Evolutionary conservation across 2,113 vertebrate species (phyloP).

Genomic region (Montifringilla adamsi): DNA sequence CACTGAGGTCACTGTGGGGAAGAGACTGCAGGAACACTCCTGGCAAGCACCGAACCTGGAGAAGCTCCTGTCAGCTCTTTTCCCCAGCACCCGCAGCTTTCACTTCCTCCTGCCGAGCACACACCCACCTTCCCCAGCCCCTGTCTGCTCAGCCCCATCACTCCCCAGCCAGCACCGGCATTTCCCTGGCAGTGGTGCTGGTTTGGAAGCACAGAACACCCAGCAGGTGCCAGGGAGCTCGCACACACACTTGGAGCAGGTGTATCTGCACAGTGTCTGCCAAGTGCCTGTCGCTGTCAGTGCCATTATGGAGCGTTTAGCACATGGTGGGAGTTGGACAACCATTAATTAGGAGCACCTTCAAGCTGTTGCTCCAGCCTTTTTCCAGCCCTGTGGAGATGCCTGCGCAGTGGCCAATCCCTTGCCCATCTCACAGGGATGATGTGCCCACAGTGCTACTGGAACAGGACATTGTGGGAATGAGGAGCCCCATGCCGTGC

Average conservation of each 20-base stretch:
- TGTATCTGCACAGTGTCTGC: neutral
- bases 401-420: fast-evolving
- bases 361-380: neutral
- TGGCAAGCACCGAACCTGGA: neutral
- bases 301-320: fast-evolving
- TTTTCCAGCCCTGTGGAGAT: neutral
- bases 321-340: neutral
- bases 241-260: fast-evolving
- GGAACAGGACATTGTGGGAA: neutral
- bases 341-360: neutral
- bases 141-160: neutral
- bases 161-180: neutral
- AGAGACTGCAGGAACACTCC: neutral
- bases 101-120: neutral
- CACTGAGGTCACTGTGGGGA: neutral
- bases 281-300: neutral
- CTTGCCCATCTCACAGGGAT: neutral
- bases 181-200: neutral
- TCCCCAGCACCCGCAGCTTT: neutral
- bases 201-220: neutral
- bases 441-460: fast-evolving
- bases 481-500: fast-evolving
- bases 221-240: neutral
- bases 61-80: neutral
- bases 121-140: neutral